phyloP scores from a whole-genome alignment of 2,113 vertebrate genomes.

The Phalacrocorax pelagicus region DNA sequence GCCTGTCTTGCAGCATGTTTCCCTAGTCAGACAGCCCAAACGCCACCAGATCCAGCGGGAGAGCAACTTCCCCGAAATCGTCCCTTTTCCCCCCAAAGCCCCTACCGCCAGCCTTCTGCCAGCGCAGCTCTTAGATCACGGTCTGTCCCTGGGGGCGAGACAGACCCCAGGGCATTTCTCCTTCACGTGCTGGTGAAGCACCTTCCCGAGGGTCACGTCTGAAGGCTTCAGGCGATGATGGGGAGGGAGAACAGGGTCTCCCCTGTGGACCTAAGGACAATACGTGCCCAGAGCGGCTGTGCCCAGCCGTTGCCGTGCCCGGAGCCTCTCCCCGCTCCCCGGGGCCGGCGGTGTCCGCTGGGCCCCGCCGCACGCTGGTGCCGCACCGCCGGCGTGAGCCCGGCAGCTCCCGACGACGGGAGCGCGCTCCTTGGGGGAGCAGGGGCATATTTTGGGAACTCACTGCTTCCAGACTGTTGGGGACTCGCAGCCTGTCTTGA shows the following conservation, averaged over 20 bases:
- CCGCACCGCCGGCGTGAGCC: not conserved
- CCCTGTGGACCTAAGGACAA: not conserved
- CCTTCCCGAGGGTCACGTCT: not conserved
- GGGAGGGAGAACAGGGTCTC: not conserved
- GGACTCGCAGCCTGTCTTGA: not conserved
- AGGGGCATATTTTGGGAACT: not conserved
- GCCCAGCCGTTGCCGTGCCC: not conserved
- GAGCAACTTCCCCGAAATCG: not conserved
- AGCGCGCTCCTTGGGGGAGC: not conserved
- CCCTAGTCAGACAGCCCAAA: not conserved
- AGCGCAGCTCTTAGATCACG: rapidly evolving
- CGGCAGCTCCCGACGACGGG: not conserved
- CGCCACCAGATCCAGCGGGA: rapidly evolving
- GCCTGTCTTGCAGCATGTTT: rapidly evolving
- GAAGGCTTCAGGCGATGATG: not conserved
- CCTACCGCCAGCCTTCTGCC: not conserved
- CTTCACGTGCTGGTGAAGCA: not conserved
- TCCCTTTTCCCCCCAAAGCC: not conserved
- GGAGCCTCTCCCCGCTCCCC: too few relatives aligned
- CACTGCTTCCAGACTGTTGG: not conserved
- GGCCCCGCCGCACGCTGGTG: not conserved
- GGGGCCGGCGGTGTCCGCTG: not conserved
- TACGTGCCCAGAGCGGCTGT: not conserved
- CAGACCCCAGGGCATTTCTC: too few relatives aligned
- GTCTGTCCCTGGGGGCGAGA: too few relatives aligned